Conservation (phyloP, 2,797 vertebrate genomes). For the Tympanoctomys barrerae region DNA sequence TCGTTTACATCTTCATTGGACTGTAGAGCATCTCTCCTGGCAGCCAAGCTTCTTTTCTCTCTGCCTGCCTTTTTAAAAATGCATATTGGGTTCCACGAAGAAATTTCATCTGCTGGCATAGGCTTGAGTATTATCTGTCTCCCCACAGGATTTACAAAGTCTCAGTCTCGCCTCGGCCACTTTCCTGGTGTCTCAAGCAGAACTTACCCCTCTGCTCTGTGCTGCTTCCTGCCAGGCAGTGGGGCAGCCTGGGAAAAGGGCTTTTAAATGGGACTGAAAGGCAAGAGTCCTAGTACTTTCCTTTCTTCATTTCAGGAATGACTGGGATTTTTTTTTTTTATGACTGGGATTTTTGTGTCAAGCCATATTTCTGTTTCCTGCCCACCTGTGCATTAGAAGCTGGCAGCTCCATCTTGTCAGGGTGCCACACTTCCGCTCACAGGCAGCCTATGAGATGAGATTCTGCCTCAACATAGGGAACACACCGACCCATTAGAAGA, state of each 20-base stretch:
- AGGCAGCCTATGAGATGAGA: neutral
- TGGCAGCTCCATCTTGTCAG: neutral
- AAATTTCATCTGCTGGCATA: constrained; percentile 15
- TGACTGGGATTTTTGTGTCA: neutral
- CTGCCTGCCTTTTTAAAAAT: neutral
- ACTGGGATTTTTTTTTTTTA: neutral
- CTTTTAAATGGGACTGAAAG: constrained; percentile 50
- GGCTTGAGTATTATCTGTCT: constrained; percentile 25
- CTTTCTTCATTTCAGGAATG: constrained; percentile 15
- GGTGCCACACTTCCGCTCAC: neutral
- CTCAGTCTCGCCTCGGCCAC: neutral
- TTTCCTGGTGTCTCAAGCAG: constrained; percentile 22
- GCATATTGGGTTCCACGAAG: neutral
- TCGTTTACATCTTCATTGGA: neutral
- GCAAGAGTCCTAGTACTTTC: constrained; percentile 19
- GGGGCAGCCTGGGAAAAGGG: constrained; percentile 13
- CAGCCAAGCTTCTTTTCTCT: neutral
- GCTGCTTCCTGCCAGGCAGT: neutral
- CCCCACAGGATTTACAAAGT: neutral
- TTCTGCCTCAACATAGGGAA: neutral
- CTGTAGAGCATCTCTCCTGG: neutral
- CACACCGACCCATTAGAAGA: neutral
- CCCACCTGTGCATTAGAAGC: neutral
- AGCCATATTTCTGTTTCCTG: constrained; percentile 1
- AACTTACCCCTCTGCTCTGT: neutral